Base-by-base conservation (phyloP, 2,888 invertebrate species). In the Tipula unca region DNA sequence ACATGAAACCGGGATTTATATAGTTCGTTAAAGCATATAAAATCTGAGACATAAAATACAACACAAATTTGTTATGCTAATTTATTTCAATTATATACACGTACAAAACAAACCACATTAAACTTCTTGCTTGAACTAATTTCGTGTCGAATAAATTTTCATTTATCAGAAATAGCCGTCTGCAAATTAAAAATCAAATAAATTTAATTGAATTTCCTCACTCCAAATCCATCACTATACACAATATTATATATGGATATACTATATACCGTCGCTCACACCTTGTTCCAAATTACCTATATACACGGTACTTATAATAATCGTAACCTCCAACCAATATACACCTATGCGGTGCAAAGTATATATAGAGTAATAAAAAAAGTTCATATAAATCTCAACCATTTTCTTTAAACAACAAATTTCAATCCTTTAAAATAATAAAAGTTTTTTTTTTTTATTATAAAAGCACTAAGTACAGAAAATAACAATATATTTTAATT, bases 181-280 rank as follows among this genome's bases (percentile, higher is more conserved):
- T 25, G 25, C 69, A 69, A 69, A 69, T 69, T 69, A 69, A 69
- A 69, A 69, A 20, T 69, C 69, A 69, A 69, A 69, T 69, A 69
- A 69, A 69, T 69, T 69, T 69, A 69, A 69, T 69, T 69, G 69
- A 69, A 69, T 69, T 69, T 69, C 69, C 69, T 69, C 69, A 69
- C 69, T 10, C 69, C 48, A 54, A 54, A 17, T n/a, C 17, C 69
- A 25, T 25, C 69, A n/a, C n/a, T n/a, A n/a, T n/a, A n/a, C n/a
- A n/a, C n/a, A n/a, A n/a, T n/a, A n/a, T n/a, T n/a, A n/a, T n/a
- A n/a, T n/a, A n/a, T n/a, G n/a, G n/a, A n/a, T n/a, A n/a, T n/a
- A n/a, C n/a, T n/a, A 25, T 69, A 54, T 69, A 39, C 25, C 69
- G 69, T 48, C 48, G 48, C 17, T 48, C 48, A 48, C 48, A 48